Evolutionary conservation across 2,797 vertebrate species (phyloP).

Genomic region (Periophthalmus magnuspinnatus): DNA sequence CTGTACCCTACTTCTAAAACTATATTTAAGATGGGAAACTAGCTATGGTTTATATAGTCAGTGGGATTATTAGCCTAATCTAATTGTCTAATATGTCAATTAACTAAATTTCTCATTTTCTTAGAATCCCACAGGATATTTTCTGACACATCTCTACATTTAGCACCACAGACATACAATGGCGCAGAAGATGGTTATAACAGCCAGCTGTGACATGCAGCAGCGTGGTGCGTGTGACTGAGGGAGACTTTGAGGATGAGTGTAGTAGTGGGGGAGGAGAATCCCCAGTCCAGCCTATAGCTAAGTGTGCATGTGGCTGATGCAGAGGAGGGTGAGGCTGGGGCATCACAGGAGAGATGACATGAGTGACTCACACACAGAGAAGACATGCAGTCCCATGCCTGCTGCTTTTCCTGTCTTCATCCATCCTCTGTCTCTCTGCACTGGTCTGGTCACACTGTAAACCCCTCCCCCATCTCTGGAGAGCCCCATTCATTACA

Average conservation of each 20-base stretch:
- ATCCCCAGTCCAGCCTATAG: constrained; percentile 45
- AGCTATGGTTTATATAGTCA: neutral
- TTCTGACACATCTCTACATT: constrained; percentile 19
- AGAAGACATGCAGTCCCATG: constrained; percentile 42
- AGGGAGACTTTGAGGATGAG: constrained; percentile 47
- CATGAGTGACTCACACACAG: constrained; percentile 45
- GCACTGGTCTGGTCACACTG: constrained; percentile 58
- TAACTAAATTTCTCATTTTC: neutral
- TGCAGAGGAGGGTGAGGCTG: constrained; percentile 28
- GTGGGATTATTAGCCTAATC: too few relatives aligned
- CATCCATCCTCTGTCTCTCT: constrained; percentile 47
- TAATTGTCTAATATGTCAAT: too few relatives aligned
- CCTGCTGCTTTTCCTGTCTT: constrained; percentile 20
- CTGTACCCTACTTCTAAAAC: neutral
- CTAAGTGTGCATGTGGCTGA: constrained; percentile 39
- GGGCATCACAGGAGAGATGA: constrained; percentile 26
- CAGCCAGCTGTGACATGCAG: constrained; percentile 60
- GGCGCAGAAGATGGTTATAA: constrained; percentile 36
- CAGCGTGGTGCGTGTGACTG: constrained; percentile 40
- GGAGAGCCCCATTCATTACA: constrained; percentile 47
- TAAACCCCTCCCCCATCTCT: constrained; percentile 46
- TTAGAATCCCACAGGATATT: neutral
- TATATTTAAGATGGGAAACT: neutral
- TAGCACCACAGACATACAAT: constrained; percentile 39
- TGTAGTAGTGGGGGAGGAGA: constrained; percentile 44